phyloP scores from a whole-genome alignment of 1,140 invertebrate species.

The Phocides pigmalion region DNA sequence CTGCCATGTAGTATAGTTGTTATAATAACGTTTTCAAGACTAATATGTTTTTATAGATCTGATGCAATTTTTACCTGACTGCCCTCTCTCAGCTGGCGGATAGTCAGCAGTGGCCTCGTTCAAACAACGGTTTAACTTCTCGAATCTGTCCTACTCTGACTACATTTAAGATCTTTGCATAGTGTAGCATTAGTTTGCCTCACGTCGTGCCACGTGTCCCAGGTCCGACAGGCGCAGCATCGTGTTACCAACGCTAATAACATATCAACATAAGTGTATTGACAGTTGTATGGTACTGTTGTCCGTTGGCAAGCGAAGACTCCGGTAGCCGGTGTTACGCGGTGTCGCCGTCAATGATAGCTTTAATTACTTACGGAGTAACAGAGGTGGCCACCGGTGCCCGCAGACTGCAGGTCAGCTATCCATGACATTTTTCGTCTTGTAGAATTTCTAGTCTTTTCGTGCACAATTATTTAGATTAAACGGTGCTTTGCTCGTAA shows the following conservation, averaged over 20 bases:
- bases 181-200: not conserved
- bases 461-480: conserved; percentile 73
- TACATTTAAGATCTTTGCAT: conserved; percentile 42
- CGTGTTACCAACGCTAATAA: conserved; percentile 29
- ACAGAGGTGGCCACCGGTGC: conserved; percentile 30
- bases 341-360: conserved; percentile 59
- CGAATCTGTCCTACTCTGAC: conserved; percentile 22
- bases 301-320: conserved; percentile 19
- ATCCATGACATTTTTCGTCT: conserved; percentile 64
- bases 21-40: conserved; percentile 47
- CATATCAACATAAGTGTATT: conserved; percentile 42
- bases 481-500: conserved; percentile 73
- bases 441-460: conserved; percentile 79
- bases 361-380: conserved; percentile 64
- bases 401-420: conserved; percentile 22
- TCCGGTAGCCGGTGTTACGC: conserved; percentile 39
- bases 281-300: conserved; percentile 22
- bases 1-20: conserved; percentile 60
- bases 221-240: conserved; percentile 23
- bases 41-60: conserved; percentile 52
- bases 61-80: conserved; percentile 38
- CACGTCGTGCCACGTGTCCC: conserved; percentile 4
- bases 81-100: not conserved
- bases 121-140: not conserved
- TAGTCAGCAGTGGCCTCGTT: not conserved